phyloP scores from a whole-genome alignment of 2,888 invertebrate species.

The Chelonus formosanus region DNA sequence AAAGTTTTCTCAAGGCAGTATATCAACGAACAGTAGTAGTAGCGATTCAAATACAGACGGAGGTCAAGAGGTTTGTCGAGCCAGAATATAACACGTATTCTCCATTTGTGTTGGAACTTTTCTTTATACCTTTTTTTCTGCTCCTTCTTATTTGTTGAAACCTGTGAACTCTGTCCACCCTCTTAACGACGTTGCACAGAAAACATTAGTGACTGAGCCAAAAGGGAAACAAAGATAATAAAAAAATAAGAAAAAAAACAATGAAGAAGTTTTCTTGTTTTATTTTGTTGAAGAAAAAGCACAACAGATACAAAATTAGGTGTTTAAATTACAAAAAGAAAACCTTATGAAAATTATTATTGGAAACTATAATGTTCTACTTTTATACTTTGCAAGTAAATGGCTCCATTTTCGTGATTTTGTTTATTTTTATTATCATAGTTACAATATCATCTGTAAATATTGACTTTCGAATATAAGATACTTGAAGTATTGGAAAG shows the following conservation, averaged over 20 bases:
- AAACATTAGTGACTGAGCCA: constrained; percentile 1
- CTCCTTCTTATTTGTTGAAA: background rate
- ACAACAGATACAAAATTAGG: no score
- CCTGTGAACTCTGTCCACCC: background rate
- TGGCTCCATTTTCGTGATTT: no score
- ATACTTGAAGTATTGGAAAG: no score
- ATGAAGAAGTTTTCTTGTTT: background rate
- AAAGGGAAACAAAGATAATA: background rate
- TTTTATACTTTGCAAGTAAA: no score
- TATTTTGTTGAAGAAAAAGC: background rate
- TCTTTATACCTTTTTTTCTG: constrained; percentile 30
- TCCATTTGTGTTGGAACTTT: constrained; percentile 55
- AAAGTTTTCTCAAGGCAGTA: constrained; percentile 17
- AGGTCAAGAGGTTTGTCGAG: constrained; percentile 25
- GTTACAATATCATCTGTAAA: no score
- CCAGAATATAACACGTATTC: constrained; percentile 56
- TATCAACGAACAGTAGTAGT: constrained; percentile 18
- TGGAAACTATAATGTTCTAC: no score
- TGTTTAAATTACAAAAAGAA: no score
- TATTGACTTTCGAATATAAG: no score
- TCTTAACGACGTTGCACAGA: background rate
- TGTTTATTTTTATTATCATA: no score
- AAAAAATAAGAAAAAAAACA: background rate
- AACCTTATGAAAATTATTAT: no score
- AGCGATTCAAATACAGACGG: constrained; percentile 5